phyloP scores from a whole-genome alignment of 2,113 vertebrate genomes.

The Uropsilus gracilis region DNA sequence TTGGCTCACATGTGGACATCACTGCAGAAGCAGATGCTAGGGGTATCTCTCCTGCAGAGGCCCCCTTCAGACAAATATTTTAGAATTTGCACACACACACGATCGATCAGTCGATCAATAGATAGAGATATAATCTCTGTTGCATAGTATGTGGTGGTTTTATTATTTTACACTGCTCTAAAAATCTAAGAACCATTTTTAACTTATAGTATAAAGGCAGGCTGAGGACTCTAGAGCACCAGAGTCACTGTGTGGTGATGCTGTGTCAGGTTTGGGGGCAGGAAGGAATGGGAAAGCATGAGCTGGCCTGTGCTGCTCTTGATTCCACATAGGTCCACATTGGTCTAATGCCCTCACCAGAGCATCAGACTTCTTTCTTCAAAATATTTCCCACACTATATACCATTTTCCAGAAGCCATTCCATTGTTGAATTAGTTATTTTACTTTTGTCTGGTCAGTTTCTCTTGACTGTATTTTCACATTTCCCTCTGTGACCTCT shows the following conservation, averaged over 20 bases:
- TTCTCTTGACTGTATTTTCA: neutral
- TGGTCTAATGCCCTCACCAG: neutral
- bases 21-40: too few relatives aligned
- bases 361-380: too few relatives aligned
- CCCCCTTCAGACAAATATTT: neutral
- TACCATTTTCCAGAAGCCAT: neutral
- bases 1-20: too few relatives aligned
- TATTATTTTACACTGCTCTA: neutral
- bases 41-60: too few relatives aligned
- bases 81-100: neutral
- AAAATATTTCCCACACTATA: too few relatives aligned
- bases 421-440: neutral
- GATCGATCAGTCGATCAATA: too few relatives aligned
- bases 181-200: neutral
- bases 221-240: neutral
- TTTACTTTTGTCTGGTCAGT: neutral
- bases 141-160: neutral
- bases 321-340: rapidly evolving
- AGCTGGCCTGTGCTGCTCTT: rapidly evolving
- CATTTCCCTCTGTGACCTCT: neutral
- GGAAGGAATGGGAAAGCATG: neutral
- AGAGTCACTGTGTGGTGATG: neutral
- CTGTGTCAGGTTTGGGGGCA: rapidly evolving
- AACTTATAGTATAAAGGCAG: neutral
- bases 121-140: neutral